phyloP scores from a whole-genome alignment of 2,888 invertebrate species.

The Xestia sexstrigata region DNA sequence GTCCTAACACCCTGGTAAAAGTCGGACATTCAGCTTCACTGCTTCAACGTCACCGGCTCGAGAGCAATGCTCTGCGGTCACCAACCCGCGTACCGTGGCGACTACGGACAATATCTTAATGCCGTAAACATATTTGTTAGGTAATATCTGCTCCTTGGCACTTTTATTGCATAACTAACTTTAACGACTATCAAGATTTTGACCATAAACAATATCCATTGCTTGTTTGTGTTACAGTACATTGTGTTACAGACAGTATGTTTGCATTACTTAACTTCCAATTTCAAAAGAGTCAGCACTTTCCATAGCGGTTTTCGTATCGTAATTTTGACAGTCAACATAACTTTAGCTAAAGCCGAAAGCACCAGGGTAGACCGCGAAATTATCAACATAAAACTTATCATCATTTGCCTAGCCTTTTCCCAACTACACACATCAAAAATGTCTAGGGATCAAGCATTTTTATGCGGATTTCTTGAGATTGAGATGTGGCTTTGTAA shows the following conservation, averaged over 20 bases:
- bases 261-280: not conserved
- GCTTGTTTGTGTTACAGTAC: not conserved
- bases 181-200: not conserved
- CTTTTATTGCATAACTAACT: not conserved
- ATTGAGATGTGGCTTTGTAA: too few relatives aligned
- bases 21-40: not conserved
- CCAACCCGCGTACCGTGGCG: conserved; percentile 38
- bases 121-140: conserved; percentile 21
- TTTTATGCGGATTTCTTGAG: too few relatives aligned
- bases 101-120: conserved; percentile 29
- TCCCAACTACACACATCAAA: too few relatives aligned
- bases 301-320: not conserved
- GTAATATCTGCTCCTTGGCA: conserved; percentile 7
- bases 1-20: conserved; percentile 23
- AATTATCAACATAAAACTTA: not conserved
- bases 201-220: not conserved
- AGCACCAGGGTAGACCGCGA: not conserved
- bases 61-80: conserved; percentile 54
- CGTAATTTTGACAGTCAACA: not conserved
- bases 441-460: too few relatives aligned
- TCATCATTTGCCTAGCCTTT: too few relatives aligned
- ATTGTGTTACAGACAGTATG: too few relatives aligned
- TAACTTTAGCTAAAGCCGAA: not conserved
- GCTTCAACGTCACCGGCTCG: conserved; percentile 12
- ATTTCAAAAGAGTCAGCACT: not conserved